Conservation (phyloP, 2,888 invertebrate genomes). For the Macaria notata region DNA sequence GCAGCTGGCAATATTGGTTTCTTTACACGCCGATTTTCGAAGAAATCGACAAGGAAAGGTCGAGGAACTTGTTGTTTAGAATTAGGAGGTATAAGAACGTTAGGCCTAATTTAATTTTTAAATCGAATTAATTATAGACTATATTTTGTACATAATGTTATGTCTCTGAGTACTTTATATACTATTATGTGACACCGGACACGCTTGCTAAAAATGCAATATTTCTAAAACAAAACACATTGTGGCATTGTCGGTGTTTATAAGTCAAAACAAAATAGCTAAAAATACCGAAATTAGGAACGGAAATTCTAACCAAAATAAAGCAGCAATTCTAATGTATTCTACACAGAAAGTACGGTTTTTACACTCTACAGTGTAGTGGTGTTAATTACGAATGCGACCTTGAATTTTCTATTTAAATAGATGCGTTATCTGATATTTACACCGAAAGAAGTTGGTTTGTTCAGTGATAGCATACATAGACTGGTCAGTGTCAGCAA, state of each 20-base stretch:
- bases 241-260: too few species aligned
- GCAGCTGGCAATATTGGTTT: slow-evolving; percentile 23
- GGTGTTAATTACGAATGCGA: slow-evolving; percentile 7
- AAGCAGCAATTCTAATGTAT: background rate
- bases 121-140: too few species aligned
- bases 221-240: too few species aligned
- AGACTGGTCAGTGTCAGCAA: background rate
- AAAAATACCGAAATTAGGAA: background rate
- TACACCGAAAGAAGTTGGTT: slow-evolving; percentile 12
- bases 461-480: slow-evolving; percentile 5
- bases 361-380: too few species aligned
- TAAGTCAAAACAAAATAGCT: too few species aligned
- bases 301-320: background rate
- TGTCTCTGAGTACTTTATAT: too few species aligned
- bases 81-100: too few species aligned
- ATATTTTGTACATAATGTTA: too few species aligned
- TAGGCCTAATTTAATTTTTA: too few species aligned
- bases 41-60: background rate
- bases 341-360: too few species aligned
- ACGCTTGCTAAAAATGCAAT: too few species aligned
- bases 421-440: slow-evolving; percentile 19
- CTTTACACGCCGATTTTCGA: slow-evolving; percentile 7
- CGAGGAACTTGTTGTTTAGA: background rate
- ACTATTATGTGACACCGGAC: too few species aligned
- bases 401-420: slow-evolving; percentile 19